Base-by-base conservation (phyloP, 2,888 invertebrate species). In the Trichogramma evanescens region DNA sequence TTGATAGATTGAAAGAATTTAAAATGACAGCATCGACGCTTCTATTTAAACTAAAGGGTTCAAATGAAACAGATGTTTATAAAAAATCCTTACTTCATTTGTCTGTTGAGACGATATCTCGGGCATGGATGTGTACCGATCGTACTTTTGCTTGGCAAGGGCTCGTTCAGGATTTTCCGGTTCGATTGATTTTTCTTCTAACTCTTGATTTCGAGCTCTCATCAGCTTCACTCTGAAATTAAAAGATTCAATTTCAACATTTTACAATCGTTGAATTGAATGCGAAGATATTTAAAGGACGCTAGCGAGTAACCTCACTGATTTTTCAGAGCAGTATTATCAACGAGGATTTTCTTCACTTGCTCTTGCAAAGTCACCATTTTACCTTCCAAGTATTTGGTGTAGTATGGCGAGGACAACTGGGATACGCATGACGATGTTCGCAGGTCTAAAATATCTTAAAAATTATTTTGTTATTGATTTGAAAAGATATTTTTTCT, bases 331-430 rank as follows among this genome's bases (percentile, higher is more conserved):
- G 45, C 63, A 49, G 67, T 65, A 63, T 72, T 74, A 63, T 74
- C 74, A 48, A 63, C 51, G n/a, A 70, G 59, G 4, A 73, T 69
- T 56, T 69, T 69, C 26, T 69, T 66, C 55, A 69, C 72, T n/a
- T 71, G 66, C 45, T 66, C 68, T 56, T 70, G 69, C 63, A 73
- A 66, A 4, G 68, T 67, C n/a, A 63, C 62, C 42, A 72, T 72
- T 58, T 67, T 69, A 54, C 72, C 70, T 57, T 73, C 72, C 48
- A 75, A 67, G 42, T 65, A 63, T 13, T 54, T 63, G 4, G 59
- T 59, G 13, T 54, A 62, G 56, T 61, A 46, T 8, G 64, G 56
- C 10, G 56, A 26, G 5, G 7, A 3, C 5, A 10, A 26, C 39
- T 60, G 56, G 6, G 50, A 40, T 50, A 7, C 57, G 41, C 53